Evolutionary conservation across 2,888 invertebrate species (phyloP), one percentile per base, ranked within the genome.

Genomic region (Nipponacmea schrenckii): DNA sequence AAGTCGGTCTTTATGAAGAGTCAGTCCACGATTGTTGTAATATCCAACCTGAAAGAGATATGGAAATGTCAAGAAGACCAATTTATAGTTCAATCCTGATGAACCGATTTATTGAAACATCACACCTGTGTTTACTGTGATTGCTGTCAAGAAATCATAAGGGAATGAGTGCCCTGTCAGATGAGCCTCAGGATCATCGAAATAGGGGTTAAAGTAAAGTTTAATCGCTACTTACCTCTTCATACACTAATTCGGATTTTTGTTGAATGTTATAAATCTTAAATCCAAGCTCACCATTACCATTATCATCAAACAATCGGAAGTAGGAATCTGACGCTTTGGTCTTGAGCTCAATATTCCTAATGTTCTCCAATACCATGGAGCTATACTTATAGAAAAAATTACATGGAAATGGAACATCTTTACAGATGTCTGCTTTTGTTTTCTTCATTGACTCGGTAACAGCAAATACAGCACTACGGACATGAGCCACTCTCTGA

Each of bases 231-330:
- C 66, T 73, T 70, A 82, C 82, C 78, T 80, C 70, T 66, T 66
- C 74, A 45, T 80, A 79, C 2, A 67, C 48, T 0, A 48, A 48
- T 17, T 67, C 69, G 17, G 27, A 20, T 17, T 48, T 67, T 31
- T 74, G 66, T 68, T 83, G 82, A 12, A 85, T 77, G 56, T 81
- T 84, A 48, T 79, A 79, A 45, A 85, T 77, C 15, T 75, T 74
- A 68, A 83, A 85, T 7, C 84, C 84, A 26, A 83, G 74, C 39
- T 79, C 79, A 8, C 85, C 85, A 70, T 85, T 85, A 15, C 85
- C 81, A 62, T 80, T 74, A 27, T 77, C 74, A 64, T 82, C 78
- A 64, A 85, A 85, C 8, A 85, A 75, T 12, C 71, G 62, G 26
- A 77, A 76, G 31, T 65, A 68, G 14, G 62, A 50, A 12, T 69